Evolutionary conservation across 2,797 vertebrate genomes (phyloP), one percentile per base, ranked within the genome.

Genomic region (Gadopsis bispinosus): DNA sequence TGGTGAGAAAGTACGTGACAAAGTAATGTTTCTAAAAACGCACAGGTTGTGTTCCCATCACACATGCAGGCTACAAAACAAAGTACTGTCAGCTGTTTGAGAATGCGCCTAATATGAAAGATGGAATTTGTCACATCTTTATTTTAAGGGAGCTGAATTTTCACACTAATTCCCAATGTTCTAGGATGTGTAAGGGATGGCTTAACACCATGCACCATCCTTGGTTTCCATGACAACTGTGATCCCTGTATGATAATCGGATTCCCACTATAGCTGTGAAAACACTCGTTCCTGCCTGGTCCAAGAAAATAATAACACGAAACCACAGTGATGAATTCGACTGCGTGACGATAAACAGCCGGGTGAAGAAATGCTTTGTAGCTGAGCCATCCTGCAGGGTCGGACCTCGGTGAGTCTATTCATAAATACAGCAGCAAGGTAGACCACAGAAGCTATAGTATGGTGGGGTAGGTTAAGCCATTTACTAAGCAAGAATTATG

Each of bases 191-290:
- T 92, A 89, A 92, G 83, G 85, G 89, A 83, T 73, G 88, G 91
- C 89, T 94, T 84, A 88, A 88, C 89, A 86, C 91, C 83, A 75
- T 79, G 88, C 87, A 33, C 92, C 88, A 70, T 92, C 87, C 91
- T 88, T 35, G 90, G 95, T 96, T 95, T 92, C 95, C 93, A 95
- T 95, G 94, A 92, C 93, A 83, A 96, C 95, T 69, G 54, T 86
- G 88, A 92, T 94, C 92, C 92, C 90, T 86, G 91, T 91, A 93
- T 91, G 83, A 93, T 94, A 93, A 95, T 95, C 91, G 74, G 88
- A 93, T 94, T 94, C 89, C 90, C 82, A 75, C 91, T 87, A 89
- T 93, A 91, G 91, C 93, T 88, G 92, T 90, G 90, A 92, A 93
- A 93, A 89, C 87, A 78, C 87, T 89, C 83, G 39, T 88, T 90